phyloP scores from a whole-genome alignment of 2,797 vertebrate genomes.

The Okamejei kenojei region DNA sequence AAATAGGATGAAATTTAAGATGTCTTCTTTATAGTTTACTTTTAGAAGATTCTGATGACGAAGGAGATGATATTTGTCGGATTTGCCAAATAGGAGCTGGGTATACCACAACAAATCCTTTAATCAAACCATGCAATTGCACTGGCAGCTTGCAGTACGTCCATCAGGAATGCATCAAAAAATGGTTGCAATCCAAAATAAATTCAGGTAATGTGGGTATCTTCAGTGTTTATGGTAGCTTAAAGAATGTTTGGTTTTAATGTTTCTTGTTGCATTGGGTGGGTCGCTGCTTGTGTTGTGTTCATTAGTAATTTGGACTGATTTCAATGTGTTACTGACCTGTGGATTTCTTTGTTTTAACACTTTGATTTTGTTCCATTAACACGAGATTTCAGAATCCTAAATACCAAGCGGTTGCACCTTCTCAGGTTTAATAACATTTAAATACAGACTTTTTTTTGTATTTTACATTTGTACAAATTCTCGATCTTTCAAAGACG shows the following conservation, averaged over 20 bases:
- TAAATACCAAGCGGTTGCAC: no score
- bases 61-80: constrained; percentile 88
- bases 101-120: constrained; percentile 77
- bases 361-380: background rate
- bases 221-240: background rate
- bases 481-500: background rate
- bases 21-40: constrained; percentile 66
- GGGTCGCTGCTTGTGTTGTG: background rate
- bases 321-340: background rate
- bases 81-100: constrained; percentile 93
- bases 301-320: background rate
- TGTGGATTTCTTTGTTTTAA: background rate
- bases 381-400: background rate
- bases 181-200: constrained; percentile 94
- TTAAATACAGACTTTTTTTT: background rate
- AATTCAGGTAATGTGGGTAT: constrained; percentile 73
- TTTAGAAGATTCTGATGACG: constrained; percentile 92
- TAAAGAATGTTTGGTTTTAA: background rate
- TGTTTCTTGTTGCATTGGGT: background rate
- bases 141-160: constrained; percentile 89
- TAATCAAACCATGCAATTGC: constrained; percentile 90
- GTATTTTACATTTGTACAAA: background rate
- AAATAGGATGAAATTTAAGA: background rate
- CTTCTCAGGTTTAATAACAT: background rate
- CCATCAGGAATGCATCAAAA: constrained; percentile 97